Conservation (phyloP, 2,888 invertebrate species). For the Dyspetes luteomarginatus region DNA sequence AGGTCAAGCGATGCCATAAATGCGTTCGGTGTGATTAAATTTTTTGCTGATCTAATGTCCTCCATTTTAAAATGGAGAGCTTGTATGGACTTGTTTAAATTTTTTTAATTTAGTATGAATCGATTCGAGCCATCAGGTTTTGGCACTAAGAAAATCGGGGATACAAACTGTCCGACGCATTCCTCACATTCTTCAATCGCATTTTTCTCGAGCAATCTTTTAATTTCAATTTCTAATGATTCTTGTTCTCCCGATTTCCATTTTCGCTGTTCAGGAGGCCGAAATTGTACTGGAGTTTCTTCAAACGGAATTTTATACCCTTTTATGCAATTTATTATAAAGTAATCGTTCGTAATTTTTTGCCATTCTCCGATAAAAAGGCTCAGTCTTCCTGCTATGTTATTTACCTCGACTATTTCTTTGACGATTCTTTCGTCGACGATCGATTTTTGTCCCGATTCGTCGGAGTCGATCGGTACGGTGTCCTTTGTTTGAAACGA, state of each 20-base stretch:
- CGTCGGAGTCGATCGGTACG: slow-evolving; percentile 24
- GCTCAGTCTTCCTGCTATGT: slow-evolving; percentile 28
- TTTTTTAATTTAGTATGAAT: slow-evolving; percentile 20
- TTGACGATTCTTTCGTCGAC: slow-evolving; percentile 38
- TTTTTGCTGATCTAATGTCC: slow-evolving; percentile 11
- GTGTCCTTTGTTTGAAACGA: slow-evolving; percentile 44
- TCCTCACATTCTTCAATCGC: slow-evolving; percentile 28
- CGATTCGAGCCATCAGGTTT: slow-evolving; percentile 10
- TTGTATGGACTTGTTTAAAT: slow-evolving; percentile 22
- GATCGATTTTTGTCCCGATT: slow-evolving; percentile 44
- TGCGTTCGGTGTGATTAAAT: slow-evolving; percentile 13
- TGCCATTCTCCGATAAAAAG: slow-evolving; percentile 25
- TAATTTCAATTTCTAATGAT: slow-evolving; percentile 28
- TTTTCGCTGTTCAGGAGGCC: slow-evolving; percentile 31
- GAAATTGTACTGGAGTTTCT: slow-evolving; percentile 3
- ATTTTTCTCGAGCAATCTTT: slow-evolving; percentile 13
- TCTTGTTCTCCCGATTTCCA: slow-evolving; percentile 15
- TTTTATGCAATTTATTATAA: slow-evolving; percentile 18
- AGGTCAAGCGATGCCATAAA: slow-evolving; percentile 26
- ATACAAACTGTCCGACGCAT: slow-evolving; percentile 6
- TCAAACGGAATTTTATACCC: slow-evolving; percentile 50
- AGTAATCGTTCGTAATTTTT: slow-evolving; percentile 20
- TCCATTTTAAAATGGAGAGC: slow-evolving; percentile 28
- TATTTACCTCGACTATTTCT: slow-evolving; percentile 42
- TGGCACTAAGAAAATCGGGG: not conserved